A percentile compares a stretch with the other conserved stretches of the same genome.
These are phyloP conservation scores for Microcebus griseorufus DNA, from an alignment of 2,113 vertebrate genomes.

Conservation along the genomic window DNA sequence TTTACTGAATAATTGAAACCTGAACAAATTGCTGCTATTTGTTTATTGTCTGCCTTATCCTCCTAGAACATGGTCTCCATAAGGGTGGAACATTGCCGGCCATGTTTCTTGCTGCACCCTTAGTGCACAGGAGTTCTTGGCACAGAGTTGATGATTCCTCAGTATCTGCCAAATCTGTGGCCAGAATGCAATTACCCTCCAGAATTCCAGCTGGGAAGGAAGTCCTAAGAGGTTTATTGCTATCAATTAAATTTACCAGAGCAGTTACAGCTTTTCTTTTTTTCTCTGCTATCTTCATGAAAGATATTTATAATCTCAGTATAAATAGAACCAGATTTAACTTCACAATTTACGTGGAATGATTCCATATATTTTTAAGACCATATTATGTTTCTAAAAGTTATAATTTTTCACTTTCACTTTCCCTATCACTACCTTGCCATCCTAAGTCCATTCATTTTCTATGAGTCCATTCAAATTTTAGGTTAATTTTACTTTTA, in stretches of 20 bases:
- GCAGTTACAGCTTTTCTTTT: not conserved
- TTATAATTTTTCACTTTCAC: not conserved
- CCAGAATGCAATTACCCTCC: not conserved
- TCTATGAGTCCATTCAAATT: not conserved
- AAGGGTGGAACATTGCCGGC: fast-evolving
- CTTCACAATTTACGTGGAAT: not conserved
- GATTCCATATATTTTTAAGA: not conserved
- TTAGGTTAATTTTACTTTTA: not conserved
- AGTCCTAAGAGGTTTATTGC: no score
- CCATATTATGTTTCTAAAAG: not conserved
- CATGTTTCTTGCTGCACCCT: not conserved
- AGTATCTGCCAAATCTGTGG: not conserved
- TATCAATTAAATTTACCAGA: not conserved
- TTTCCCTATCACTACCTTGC: not conserved
- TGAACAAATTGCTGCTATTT: not conserved
- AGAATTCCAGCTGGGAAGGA: not conserved
- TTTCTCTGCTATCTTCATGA: not conserved
- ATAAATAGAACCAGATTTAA: not conserved
- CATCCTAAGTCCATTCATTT: not conserved
- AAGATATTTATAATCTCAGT: not conserved
- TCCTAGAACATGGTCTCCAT: not conserved
- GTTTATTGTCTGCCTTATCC: not conserved
- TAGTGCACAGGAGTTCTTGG: not conserved
- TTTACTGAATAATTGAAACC: not conserved
- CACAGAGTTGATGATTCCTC: not conserved